A percentile compares a stretch with the other conserved stretches of the same genome.
Evolutionary conservation across 2,888 invertebrate genomes (phyloP).

Genomic region (Branchipolynoe longqiensis): DNA sequence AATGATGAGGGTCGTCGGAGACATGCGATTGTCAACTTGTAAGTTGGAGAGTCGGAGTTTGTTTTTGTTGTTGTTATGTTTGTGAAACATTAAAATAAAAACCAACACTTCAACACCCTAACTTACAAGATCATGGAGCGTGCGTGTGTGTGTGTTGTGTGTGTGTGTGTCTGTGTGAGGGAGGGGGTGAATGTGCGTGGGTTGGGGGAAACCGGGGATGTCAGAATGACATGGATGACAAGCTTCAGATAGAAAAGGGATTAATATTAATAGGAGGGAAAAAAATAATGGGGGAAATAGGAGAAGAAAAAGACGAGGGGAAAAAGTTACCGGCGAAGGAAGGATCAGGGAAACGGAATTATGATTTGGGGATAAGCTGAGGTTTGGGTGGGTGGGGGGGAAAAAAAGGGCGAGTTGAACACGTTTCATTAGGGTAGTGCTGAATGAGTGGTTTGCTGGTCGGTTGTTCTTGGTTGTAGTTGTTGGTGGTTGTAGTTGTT

Average conservation of each 20-base stretch:
- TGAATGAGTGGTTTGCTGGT: background rate
- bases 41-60: no score
- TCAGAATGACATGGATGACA: slow-evolving; percentile 6
- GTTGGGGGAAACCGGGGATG: no score
- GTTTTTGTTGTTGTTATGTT: background rate
- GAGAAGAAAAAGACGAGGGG: background rate
- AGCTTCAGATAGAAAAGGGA: no score
- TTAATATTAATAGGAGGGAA: no score
- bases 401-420: slow-evolving; percentile 24
- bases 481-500: no score
- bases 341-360: background rate
- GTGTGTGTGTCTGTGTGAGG: no score
- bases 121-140: no score
- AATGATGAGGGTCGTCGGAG: no score
- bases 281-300: background rate
- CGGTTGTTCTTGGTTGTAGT: no score
- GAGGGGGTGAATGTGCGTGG: no score
- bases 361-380: background rate
- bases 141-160: no score
- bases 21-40: slow-evolving; percentile 28
- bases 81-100: background rate
- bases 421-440: background rate
- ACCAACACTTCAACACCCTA: background rate
- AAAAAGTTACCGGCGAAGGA: no score
- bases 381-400: background rate